Conservation (phyloP, 2,113 vertebrate genomes). For the Pelusios castaneus region DNA sequence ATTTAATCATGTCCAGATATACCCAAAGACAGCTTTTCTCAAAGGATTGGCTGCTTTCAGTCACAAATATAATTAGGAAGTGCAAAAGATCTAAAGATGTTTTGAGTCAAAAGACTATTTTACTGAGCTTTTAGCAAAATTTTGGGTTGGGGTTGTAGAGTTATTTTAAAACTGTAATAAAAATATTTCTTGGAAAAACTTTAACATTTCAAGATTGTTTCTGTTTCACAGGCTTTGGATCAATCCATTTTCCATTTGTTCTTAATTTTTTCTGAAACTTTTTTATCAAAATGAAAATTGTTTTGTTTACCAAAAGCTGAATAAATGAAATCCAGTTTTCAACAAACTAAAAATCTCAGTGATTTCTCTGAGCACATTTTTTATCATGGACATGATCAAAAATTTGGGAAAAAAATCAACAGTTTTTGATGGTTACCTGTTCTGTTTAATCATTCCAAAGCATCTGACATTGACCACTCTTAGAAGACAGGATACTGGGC, state of each 20-base stretch:
- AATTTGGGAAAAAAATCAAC: not conserved
- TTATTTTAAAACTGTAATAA: not conserved
- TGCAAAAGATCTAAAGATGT: not conserved
- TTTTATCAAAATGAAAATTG: not conserved
- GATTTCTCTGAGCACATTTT: slow-evolving; percentile 3
- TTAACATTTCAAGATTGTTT: not conserved
- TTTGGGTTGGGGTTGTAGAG: slow-evolving; percentile 1
- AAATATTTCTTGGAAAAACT: not conserved
- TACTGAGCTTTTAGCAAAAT: not conserved
- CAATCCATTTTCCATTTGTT: slow-evolving; percentile 9
- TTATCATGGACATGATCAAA: not conserved
- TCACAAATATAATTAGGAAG: slow-evolving; percentile 27
- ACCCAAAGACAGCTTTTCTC: slow-evolving; percentile 38
- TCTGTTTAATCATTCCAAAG: no score
- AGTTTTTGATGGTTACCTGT: not conserved
- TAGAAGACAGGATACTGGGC: no score
- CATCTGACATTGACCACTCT: no score
- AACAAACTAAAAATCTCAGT: slow-evolving; percentile 19
- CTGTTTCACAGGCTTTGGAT: not conserved
- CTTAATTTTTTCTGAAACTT: not conserved
- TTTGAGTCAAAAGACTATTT: slow-evolving; percentile 33
- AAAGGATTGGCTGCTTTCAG: slow-evolving; percentile 47
- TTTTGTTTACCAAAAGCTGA: not conserved
- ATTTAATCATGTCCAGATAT: not conserved
- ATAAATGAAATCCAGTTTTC: not conserved